Base-by-base conservation (phyloP, 2,888 invertebrate genomes). In the Phaedon cochleariae region DNA sequence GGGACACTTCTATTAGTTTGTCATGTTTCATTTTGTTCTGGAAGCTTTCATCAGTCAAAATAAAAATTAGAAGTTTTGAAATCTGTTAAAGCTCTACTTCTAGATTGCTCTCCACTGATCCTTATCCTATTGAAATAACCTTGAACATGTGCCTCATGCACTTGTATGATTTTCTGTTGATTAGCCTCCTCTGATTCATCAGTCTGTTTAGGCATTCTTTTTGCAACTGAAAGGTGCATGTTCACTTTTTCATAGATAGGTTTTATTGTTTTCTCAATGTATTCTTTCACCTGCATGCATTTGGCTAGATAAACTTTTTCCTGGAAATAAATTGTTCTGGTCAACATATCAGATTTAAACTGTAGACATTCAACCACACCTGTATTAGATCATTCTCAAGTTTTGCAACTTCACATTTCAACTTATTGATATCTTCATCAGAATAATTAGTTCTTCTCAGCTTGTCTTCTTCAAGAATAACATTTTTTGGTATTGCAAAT, bases 401-500 rank as follows among this genome's bases (percentile, higher is more conserved):
- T 17, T 65, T 48, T 10, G 29, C 37, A 12, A 70, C 21, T 34
- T 70, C 67, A 17, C 59, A 41, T 22, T 55, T 52, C 46, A 70
- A 61, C n/a, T 59, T 52, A 15, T 57, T 26, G 1, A 68, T 48
- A 10, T 70, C 68, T 59, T 66, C 46, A 49, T 65, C 59, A 20
- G 65, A 41, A 45, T 54, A 64, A 10, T 58, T n/a, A 17, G 54
- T 45, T 9, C 4, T 17, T 62, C 62, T 63, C 9, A 62, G n/a
- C 41, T 52, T 49, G 51, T 70, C 67, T 26, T 65, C 64, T 17
- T 68, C 62, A 34, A 68, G 45, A 4, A 68, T n/a, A 29, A 70
- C 64, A 63, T 67, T 68, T 26, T 59, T 54, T 49, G 70, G 68
- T 59, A 70, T 67, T 10, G 62, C 57, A 63, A 70, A 68, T 45